Percentiles rank a stretch among this genome's conserved stretches.
Conservation (phyloP, 2,797 vertebrate species). For the Ctenosaura bakeri region DNA sequence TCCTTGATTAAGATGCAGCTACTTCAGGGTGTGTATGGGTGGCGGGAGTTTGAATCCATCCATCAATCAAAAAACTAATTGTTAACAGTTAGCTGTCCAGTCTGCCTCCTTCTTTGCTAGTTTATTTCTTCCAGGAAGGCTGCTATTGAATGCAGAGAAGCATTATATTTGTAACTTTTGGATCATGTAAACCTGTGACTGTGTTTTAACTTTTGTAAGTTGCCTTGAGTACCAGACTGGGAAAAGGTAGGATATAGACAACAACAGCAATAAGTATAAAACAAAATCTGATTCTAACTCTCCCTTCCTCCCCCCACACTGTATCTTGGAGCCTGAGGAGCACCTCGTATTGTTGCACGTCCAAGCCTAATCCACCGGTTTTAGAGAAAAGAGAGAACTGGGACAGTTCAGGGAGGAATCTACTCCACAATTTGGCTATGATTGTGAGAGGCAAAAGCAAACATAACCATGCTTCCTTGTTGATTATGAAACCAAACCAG, state of each 20-base stretch:
- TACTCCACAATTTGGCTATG: background rate
- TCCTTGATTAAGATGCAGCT: background rate
- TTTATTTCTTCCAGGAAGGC: background rate
- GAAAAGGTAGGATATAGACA: too few species aligned
- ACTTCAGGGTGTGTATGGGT: background rate
- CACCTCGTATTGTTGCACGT: background rate
- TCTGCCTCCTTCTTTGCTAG: background rate
- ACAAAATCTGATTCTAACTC: background rate
- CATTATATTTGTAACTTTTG: background rate
- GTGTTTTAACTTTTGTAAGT: too few species aligned
- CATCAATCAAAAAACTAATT: background rate
- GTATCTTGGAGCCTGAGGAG: background rate
- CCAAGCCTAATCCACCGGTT: background rate
- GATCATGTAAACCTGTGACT: too few species aligned
- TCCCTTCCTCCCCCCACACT: too few species aligned
- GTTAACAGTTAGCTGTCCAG: background rate
- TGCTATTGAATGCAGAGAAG: background rate
- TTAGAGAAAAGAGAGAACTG: background rate
- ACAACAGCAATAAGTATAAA: background rate
- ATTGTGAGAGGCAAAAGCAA: constrained; percentile 58
- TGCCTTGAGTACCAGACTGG: too few species aligned
- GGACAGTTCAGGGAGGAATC: constrained; percentile 23
- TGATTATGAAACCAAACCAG: constrained; percentile 61
- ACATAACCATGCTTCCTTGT: constrained; percentile 25
- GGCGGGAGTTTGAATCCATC: background rate